phyloP scores from a whole-genome alignment of 2,113 vertebrate species.

The Rhineura floridana region DNA sequence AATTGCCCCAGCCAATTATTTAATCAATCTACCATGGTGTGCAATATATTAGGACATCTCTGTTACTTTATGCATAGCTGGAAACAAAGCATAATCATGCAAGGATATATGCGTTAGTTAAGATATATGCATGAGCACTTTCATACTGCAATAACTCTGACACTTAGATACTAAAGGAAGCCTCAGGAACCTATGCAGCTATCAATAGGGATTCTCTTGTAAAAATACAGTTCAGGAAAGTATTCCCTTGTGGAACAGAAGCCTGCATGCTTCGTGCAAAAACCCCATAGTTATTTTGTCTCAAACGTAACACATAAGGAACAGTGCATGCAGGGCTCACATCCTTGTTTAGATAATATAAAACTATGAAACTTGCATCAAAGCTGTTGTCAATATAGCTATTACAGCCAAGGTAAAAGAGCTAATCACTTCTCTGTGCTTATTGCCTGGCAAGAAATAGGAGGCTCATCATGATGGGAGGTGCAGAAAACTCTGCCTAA shows the following conservation, averaged over 20 bases:
- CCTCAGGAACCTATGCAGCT: background rate
- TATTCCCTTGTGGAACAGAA: background rate
- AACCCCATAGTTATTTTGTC: background rate
- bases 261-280: background rate
- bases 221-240: background rate
- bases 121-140: background rate
- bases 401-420: background rate
- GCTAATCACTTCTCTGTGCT: rapidly evolving
- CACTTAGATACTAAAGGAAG: background rate
- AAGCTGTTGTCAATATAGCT: background rate
- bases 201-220: background rate
- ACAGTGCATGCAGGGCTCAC: background rate
- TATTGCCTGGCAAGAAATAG: background rate
- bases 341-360: background rate
- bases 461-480: background rate
- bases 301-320: background rate
- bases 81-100: background rate
- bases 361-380: background rate
- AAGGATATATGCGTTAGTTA: background rate
- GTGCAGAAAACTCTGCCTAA: background rate
- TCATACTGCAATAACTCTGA: background rate
- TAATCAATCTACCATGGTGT: background rate
- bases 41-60: background rate
- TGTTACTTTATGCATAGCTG: background rate
- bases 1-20: background rate